Percentiles rank a stretch among this genome's conserved stretches.
These are phyloP conservation scores for Popillia japonica DNA, from an alignment of 1,140 invertebrate genomes.

Conservation along the genomic window DNA sequence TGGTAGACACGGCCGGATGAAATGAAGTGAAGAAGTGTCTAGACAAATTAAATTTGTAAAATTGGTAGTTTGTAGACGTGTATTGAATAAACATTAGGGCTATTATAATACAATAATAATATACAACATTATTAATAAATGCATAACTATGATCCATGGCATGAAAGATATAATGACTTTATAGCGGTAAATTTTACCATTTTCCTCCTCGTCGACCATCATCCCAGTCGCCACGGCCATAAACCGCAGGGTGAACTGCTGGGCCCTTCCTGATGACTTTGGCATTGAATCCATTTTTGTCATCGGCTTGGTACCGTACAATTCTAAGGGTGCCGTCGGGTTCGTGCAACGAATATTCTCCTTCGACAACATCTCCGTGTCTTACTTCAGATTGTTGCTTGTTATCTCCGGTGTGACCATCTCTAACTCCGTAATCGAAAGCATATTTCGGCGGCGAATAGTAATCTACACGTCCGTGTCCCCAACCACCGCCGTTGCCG, in stretches of 20 bases:
- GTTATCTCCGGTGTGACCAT: conserved; percentile 61
- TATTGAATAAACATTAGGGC: conserved; percentile 19
- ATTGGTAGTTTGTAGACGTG: not conserved
- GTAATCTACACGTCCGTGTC: not conserved
- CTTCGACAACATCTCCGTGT: conserved; percentile 63
- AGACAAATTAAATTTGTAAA: too few species aligned
- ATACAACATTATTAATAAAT: not conserved
- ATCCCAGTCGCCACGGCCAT: not conserved
- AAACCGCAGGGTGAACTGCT: conserved; percentile 30
- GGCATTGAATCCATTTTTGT: conserved; percentile 48
- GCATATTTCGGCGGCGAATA: conserved; percentile 60
- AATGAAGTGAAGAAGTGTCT: too few species aligned
- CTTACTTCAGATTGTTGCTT: conserved; percentile 63
- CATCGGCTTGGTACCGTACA: conserved; percentile 52
- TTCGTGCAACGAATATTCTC: conserved; percentile 53
- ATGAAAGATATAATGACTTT: not conserved
- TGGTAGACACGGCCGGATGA: too few species aligned
- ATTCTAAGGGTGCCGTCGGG: conserved; percentile 40
- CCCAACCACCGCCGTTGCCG: conserved; percentile 1
- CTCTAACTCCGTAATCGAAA: conserved; percentile 58
- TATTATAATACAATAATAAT: not conserved
- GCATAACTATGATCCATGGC: not conserved
- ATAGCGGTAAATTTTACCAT: too few species aligned
- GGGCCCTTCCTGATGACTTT: conserved; percentile 43
- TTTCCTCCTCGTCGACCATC: conserved; percentile 21